phyloP scores from a whole-genome alignment of 2,113 vertebrate species.

The Kobus ellipsiprymnus region DNA sequence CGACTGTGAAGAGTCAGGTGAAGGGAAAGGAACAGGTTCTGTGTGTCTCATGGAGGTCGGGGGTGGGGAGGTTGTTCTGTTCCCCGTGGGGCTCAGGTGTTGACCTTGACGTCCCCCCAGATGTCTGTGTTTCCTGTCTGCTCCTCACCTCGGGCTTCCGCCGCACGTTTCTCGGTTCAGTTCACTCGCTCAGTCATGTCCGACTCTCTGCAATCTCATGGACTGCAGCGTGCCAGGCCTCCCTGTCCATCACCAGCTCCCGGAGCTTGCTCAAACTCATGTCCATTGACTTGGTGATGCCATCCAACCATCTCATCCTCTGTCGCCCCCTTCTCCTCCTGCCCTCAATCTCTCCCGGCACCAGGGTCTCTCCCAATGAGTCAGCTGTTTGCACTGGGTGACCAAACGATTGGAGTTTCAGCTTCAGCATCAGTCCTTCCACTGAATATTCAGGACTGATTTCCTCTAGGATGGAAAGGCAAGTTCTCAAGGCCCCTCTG shows the following conservation, averaged over 20 bases:
- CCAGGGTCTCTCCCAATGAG: background rate
- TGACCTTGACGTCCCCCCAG: background rate
- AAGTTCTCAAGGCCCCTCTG: no score
- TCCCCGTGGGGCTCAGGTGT: background rate
- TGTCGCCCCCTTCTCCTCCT: background rate
- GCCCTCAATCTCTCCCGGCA: background rate
- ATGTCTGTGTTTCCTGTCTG: background rate
- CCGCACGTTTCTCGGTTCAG: background rate
- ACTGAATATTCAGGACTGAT: background rate
- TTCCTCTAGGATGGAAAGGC: background rate
- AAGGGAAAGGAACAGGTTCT: background rate
- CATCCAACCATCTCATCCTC: background rate
- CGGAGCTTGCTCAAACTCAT: fast-evolving
- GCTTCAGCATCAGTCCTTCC: background rate
- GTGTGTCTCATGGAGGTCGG: background rate
- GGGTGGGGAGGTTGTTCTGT: fast-evolving
- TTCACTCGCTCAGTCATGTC: background rate
- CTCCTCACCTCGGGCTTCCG: background rate
- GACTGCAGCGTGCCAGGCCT: background rate
- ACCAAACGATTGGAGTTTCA: background rate
- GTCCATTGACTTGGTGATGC: fast-evolving
- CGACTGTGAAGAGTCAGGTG: background rate
- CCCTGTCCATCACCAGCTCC: background rate
- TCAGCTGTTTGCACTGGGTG: fast-evolving
- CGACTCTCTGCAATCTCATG: fast-evolving